These are phyloP conservation scores for Acrobasis repandana DNA, from an alignment of 2,888 invertebrate species.

Conservation along the genomic window DNA sequence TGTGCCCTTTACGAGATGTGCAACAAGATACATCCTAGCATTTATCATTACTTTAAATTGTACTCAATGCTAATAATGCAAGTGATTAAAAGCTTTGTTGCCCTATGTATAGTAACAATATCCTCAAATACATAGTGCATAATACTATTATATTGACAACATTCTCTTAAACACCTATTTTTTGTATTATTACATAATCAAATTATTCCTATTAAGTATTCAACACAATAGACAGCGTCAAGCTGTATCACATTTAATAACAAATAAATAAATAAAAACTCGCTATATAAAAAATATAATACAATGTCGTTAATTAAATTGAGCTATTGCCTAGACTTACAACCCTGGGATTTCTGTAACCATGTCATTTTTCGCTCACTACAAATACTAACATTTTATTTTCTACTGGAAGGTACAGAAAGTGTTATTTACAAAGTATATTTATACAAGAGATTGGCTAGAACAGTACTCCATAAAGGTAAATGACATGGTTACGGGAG, in stretches of 20 bases:
- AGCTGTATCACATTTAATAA: slow-evolving; percentile 72
- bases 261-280: slow-evolving; percentile 67
- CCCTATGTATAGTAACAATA: slow-evolving; percentile 57
- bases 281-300: slow-evolving; percentile 60
- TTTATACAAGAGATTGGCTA: slow-evolving; percentile 45
- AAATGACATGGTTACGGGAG: slow-evolving; percentile 75
- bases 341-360: slow-evolving; percentile 78
- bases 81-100: slow-evolving; percentile 47
- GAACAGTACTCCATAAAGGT: slow-evolving; percentile 36
- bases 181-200: slow-evolving; percentile 56
- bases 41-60: slow-evolving; percentile 49
- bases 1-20: slow-evolving; percentile 48
- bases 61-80: slow-evolving; percentile 46
- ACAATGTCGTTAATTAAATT: slow-evolving; percentile 64
- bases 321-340: slow-evolving; percentile 79
- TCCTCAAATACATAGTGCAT: slow-evolving; percentile 49
- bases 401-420: slow-evolving; percentile 45
- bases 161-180: slow-evolving; percentile 59
- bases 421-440: slow-evolving; percentile 64
- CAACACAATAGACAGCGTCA: slow-evolving; percentile 65
- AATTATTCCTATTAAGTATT: slow-evolving; percentile 60
- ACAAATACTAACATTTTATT: slow-evolving; percentile 42
- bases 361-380: slow-evolving; percentile 60
- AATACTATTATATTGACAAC: slow-evolving; percentile 66
- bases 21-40: slow-evolving; percentile 43